A percentile compares a stretch with the other conserved stretches of the same genome.
Conservation (phyloP, 2,797 vertebrate species). For the Leptoclinus maculatus region DNA sequence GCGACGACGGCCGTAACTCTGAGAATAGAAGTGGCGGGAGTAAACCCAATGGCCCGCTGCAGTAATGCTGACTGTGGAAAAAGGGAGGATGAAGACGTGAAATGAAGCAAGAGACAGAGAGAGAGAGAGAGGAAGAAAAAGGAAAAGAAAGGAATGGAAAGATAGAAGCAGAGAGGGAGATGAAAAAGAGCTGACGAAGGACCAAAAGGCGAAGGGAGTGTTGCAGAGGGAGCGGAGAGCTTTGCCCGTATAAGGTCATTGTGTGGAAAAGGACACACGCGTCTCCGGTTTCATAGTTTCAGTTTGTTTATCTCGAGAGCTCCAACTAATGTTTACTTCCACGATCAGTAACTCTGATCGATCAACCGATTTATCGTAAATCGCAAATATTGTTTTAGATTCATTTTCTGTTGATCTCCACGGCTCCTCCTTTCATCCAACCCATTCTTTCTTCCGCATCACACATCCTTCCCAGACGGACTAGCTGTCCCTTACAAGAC, state of each 20-base stretch:
- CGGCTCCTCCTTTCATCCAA: background rate
- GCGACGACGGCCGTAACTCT: conserved; percentile 72
- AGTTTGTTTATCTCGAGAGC: background rate
- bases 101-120: conserved; percentile 29
- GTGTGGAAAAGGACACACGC: conserved; percentile 12
- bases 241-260: conserved; percentile 66
- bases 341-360: background rate
- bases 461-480: background rate
- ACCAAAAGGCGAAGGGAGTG: conserved; percentile 40
- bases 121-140: conserved; percentile 20
- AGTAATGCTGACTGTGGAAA: conserved; percentile 64
- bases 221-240: conserved; percentile 36
- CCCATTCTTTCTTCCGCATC: background rate
- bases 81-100: conserved; percentile 16
- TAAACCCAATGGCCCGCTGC: conserved; percentile 51
- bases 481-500: conserved; percentile 21
- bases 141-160: conserved; percentile 19
- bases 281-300: conserved; percentile 33
- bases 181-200: conserved; percentile 54
- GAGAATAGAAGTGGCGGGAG: conserved; percentile 66
- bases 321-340: conserved; percentile 1
- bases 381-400: background rate
- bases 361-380: background rate
- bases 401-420: background rate
- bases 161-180: conserved; percentile 39